These are phyloP conservation scores for Coracias cyanogaster DNA, from an alignment of 2,797 vertebrate genomes.

Conservation along the genomic window DNA sequence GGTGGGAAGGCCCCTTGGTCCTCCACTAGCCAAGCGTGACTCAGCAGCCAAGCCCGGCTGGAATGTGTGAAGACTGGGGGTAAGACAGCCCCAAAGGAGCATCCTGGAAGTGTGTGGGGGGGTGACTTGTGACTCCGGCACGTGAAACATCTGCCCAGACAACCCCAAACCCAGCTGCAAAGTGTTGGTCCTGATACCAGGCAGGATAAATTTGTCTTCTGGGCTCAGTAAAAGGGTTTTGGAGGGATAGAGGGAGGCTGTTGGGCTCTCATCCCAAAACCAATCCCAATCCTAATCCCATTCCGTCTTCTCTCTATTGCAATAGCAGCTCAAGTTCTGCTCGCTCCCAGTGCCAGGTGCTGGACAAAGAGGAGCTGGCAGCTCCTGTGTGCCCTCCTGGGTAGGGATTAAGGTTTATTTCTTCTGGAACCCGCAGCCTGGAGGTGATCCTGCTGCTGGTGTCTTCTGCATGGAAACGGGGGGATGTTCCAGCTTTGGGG, in stretches of 20 bases:
- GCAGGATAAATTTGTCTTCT: not conserved
- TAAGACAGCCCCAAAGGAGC: not conserved
- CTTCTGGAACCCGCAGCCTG: too few species aligned
- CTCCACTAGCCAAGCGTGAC: not conserved
- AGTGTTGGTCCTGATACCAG: fast-evolving
- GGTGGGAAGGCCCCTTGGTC: not conserved
- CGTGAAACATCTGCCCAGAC: fast-evolving
- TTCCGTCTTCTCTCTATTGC: not conserved
- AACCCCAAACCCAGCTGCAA: not conserved
- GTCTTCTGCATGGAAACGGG: not conserved
- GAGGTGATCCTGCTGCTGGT: fast-evolving
- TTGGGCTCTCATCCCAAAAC: not conserved
- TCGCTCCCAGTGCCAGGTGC: fast-evolving
- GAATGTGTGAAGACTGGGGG: fast-evolving
- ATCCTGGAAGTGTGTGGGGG: not conserved
- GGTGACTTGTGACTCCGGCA: not conserved
- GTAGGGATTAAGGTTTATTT: not conserved
- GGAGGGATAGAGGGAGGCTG: fast-evolving
- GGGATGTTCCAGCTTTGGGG: not conserved
- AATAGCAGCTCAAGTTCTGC: not conserved
- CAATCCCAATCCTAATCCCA: fast-evolving
- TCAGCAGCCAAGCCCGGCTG: not conserved
- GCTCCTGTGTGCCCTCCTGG: not conserved
- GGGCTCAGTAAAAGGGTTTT: not conserved
- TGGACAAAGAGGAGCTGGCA: fast-evolving